These are phyloP conservation scores for Vannuccia rotundouncinata DNA, from an alignment of 2,888 invertebrate genomes.

Conservation along the genomic window DNA sequence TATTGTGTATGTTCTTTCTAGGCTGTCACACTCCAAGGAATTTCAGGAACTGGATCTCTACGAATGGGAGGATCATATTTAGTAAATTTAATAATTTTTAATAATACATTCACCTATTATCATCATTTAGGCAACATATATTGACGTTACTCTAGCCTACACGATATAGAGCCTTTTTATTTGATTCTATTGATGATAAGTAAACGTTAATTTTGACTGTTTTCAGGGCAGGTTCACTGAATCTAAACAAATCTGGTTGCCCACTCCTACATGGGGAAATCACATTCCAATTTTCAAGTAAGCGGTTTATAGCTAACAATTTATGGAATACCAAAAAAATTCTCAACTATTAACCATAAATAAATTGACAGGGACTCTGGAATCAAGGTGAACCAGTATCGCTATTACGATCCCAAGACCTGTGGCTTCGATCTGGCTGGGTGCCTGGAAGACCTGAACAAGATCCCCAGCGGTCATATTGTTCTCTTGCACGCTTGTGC, in stretches of 20 bases:
- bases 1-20: slow-evolving; percentile 51
- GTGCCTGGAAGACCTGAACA: slow-evolving; percentile 57
- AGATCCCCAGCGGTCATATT: slow-evolving; percentile 81
- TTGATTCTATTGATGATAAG: too few species aligned
- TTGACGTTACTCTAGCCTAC: too few species aligned
- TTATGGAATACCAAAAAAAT: too few species aligned
- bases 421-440: slow-evolving; percentile 76
- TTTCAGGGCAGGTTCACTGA: slow-evolving; percentile 58
- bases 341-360: too few species aligned
- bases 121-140: too few species aligned
- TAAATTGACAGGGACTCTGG: slow-evolving; percentile 70
- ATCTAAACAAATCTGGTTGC: slow-evolving; percentile 73
- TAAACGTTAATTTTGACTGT: too few species aligned
- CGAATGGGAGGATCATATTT: slow-evolving; percentile 82
- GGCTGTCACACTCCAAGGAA: slow-evolving; percentile 70
- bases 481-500: slow-evolving; percentile 92
- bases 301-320: slow-evolving; percentile 40
- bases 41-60: slow-evolving; percentile 95
- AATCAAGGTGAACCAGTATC: slow-evolving; percentile 76
- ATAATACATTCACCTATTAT: too few species aligned
- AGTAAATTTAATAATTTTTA: slow-evolving; percentile 55
- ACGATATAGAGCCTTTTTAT: too few species aligned
- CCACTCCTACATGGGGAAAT: slow-evolving; percentile 94
- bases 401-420: slow-evolving; percentile 85
- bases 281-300: slow-evolving; percentile 84